Evolutionary conservation across 2,888 invertebrate species (phyloP), one percentile per base, ranked within the genome.

Genomic region (Leucophora obtusa): DNA sequence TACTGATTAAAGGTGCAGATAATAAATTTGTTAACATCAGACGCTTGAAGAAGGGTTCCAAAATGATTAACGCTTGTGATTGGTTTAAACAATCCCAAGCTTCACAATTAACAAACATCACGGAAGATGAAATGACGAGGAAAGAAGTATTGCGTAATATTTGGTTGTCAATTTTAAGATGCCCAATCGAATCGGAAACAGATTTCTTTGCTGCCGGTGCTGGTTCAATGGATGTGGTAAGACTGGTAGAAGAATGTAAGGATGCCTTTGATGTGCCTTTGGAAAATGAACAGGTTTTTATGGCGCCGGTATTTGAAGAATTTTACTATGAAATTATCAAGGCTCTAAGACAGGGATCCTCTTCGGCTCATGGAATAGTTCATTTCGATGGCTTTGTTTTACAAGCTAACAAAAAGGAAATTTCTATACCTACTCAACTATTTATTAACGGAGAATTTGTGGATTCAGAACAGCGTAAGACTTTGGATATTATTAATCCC

Each of bases 181-280:
- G 93, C 0, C 93, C 95, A 2, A 92, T 95, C 7, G 93, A 95
- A 10, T 93, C 94, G 9, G 93, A 94, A 2, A 96, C 97, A 0
- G 98, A 98, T 87, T 98, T 99, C 91, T 98, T 99, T 90, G 93
- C 93, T 0, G 93, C 93, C n/a, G 98, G 98, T 11, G 98, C 97
- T n/a, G 97, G 97, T 0, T 98, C 98, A 8, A 98, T 99, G 97
- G 98, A 99, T 89, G 98, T 98, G 1, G 97, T 98, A 0, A 88
- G 90, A 11, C 79, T 98, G 65, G 95, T 98, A 0, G 98, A 98
- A 90, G 98, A 98, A 91, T 93, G 98, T 0, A 96, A 96, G 88
- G 96, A 97, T 82, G 91, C 94, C 43, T 92, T 95, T 9, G 93
- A 93, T 82, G 90, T 97, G 0, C 93, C 94, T 63, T 87, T 99